Evolutionary conservation across 2,888 invertebrate species (phyloP), one percentile per base, ranked within the genome.

Genomic region (Meteorus cinctellus): DNA sequence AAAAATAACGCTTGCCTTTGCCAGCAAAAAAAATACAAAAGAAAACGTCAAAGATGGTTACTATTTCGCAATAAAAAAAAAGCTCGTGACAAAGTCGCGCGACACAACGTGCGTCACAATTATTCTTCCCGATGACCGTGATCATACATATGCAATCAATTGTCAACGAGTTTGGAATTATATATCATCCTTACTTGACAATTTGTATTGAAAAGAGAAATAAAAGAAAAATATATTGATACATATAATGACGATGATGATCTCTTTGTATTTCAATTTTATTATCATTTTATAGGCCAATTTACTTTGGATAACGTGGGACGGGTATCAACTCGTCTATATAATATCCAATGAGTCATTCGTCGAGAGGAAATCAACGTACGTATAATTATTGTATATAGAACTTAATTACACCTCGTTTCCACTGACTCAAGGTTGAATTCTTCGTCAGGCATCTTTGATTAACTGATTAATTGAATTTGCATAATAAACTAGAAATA

Each of bases 311-410:
- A 60, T 69, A 59, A 19, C 71, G 75, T 66, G 62, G 72, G 72
- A 36, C 62, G 67, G 67, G 72, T 72, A n/a, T 55, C 19, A 55
- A 19, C 55, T 55, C 19, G 55, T 55, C 55, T 6, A 55, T 55
- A 19, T 68, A 59, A 75, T 36, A 51, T 51, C 29, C 68, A 62
- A 76, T 76, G 76, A 76, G 67, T 76, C 76, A 76, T 14, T 65
- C 65, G 8, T 36, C 41, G 55, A 72, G 76, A 76, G 67, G 59
- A 12, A 72, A 76, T 36, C 76, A 76, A 76, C 66, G 76, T 76
- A 76, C 27, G 76, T 76, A 60, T 27, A 60, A 76, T 76, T 72
- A 70, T 66, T 70, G 31, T 63, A 31, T 4, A 48, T 63, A 63
- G 19, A 60, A 8, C 16, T 27, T 68, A 27, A 68, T 68, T 68